Evolutionary conservation across 2,888 invertebrate genomes (phyloP), one percentile per base, ranked within the genome.

Genomic region (Eurytoma californica): DNA sequence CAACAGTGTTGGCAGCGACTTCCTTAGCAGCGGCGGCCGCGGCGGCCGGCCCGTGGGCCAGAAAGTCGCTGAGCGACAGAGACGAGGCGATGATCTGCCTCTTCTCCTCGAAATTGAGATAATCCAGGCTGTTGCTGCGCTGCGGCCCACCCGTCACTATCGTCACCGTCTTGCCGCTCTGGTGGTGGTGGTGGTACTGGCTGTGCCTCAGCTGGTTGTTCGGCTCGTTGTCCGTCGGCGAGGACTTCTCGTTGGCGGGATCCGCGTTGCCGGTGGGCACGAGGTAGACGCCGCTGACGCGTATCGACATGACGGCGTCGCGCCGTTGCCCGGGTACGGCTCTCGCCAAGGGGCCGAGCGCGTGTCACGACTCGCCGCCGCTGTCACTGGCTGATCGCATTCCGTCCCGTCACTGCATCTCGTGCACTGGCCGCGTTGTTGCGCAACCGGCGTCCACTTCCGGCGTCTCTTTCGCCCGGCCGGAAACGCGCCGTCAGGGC

Each of bases 21-120:
- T 91, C 91, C 84, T 92, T 92, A 5, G 91, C 91, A 0, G 91
- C 91, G 18, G 92, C 92, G 7, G 91, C 92, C 30, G 92, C 91
- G 2, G 91, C 92, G 7, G 92, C 91, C 20, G 94, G 93, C 84
- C 94, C 94, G 87, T 94, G 94, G 83, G 95, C 94, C 84, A 95
- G 91, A 88, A 97, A 96, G 91, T 97, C 97, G 84, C 96, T 96
- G 81, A 97, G 92, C 83, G 96, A 96, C 88, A 97, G 91, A 72
- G 96, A 96, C 83, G 96, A 96, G 67, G 97, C 97, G 84, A 97
- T 97, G 88, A 97, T 92, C 91, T 96, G 96, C 86, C 97, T 92
- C 90, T 96, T 96, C 92, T 97, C 97, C 91, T 97, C 96, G 90
- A 97, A 97, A 92, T 97, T 97, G 78, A 97, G 93, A 91, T 96